Base-by-base conservation (phyloP, 2,888 invertebrate genomes). In the Drosophila austrosaltans region DNA sequence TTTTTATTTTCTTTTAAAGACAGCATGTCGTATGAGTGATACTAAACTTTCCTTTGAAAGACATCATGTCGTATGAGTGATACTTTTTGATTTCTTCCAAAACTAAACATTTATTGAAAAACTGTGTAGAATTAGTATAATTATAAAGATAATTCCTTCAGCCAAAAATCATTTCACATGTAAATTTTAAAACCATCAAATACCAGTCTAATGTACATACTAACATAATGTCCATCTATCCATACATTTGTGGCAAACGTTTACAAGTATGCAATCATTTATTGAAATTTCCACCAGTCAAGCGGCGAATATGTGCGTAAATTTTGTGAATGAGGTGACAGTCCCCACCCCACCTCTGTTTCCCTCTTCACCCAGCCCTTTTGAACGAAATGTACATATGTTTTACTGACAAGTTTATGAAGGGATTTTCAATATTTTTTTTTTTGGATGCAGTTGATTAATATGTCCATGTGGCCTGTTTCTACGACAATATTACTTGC, bases 201-300 rank as follows among this genome's bases (percentile, higher is more conserved):
- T 10, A 48, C 48, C 48, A 48, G 3, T 48, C 25, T 25, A 25
- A 42, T 42, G 2, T 16, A 42, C 42, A 16, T 16, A 42, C 42
- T n/a, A n/a, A 42, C 6, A 42, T 42, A 4, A 40, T n/a, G n/a
- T 7, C n/a, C 30, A 54, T 16, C 36, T 36, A 36, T 22, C 22
- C 22, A 36, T 36, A 48, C 44, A 72, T 57, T 62, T 77, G 76
- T 79, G 71, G 72, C 64, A 65, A 48, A 64, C 57, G 67, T 70
- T 69, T 66, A 61, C 73, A 81, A 86, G 63, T 75, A 83, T 69
- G 72, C 71, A 86, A 83, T 66, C 62, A 63, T 70, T 76, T 81
- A 73, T 76, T 67, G 69, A 71, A 76, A 71, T 67, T 75, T 63
- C 59, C 44, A 42, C 58, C 57, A 61, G 36, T 71, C 63, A 66